Conservation (phyloP, 2,113 vertebrate genomes). For the Typhlomys cinereus region DNA sequence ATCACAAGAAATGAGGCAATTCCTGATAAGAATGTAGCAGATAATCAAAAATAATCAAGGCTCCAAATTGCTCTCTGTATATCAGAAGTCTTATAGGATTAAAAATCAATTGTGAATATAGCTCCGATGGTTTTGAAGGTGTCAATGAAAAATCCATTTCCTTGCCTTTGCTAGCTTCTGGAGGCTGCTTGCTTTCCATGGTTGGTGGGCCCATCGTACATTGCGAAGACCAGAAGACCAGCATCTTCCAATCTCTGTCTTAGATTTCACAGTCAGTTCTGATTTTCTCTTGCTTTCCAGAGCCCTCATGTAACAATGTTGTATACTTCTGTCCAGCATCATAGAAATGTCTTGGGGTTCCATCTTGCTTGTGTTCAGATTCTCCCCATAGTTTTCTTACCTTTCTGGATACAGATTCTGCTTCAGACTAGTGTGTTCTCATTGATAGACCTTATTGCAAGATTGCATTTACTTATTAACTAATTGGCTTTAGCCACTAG, state of each 20-base stretch:
- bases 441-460: background rate
- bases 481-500: background rate
- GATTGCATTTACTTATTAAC: background rate
- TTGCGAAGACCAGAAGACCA: background rate
- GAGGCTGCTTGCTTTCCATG: background rate
- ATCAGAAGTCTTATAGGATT: background rate
- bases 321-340: too few species aligned
- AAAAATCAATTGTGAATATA: background rate
- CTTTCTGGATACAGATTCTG: background rate
- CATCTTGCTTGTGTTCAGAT: background rate
- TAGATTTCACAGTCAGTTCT: background rate
- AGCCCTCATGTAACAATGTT: background rate
- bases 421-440: background rate
- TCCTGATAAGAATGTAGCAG: background rate
- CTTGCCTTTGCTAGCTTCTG: background rate
- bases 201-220: background rate
- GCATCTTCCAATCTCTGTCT: background rate
- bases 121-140: background rate
- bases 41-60: background rate
- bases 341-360: background rate
- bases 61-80: background rate
- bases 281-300: background rate
- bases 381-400: background rate
- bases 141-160: background rate
- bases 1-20: background rate